Base-by-base conservation (phyloP, 2,113 vertebrate species). In the Phylloscopus whistleri region DNA sequence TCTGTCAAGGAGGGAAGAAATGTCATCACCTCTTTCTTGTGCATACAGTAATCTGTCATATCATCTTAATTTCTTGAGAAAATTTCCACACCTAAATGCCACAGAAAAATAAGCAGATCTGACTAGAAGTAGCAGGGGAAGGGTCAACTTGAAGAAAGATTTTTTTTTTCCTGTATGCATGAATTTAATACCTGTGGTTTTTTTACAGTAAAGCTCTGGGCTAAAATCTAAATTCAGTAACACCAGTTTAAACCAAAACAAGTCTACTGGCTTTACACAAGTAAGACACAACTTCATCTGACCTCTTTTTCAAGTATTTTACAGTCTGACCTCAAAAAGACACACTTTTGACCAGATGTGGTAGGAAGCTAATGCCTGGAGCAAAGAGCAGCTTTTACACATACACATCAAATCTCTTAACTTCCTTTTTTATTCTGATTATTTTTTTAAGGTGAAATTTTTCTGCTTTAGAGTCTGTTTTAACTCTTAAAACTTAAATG, bases 41-140 rank as follows among this genome's bases (percentile, higher is more conserved):
- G 63, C 69, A 46, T 39, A 44, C 27, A 76, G 35, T 78, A 63
- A 83, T 41, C 46, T 82, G 56, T 73, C 74, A 87, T 27, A 68
- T 79, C 73, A 56, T 37, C 37, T 90, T 90, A 85, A 93, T 90
- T 92, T 88, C 66, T 64, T 11, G 2, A 44, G 46, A 94, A 89
- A 85, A 73, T 62, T 85, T 62, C 78, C 67, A 73, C 43, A 86
- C 19, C 67, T 93, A 91, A 96, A 92, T 58, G 67, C 58, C 88
- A 94, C 20, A 88, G 31, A 49, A 68, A 85, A 90, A 84, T 22
- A 88, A 84, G 28, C 10, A 33, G 2, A 83, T 73, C 13, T 66
- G 31, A 91, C 44, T 64, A 60, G 23, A 74, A 62, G 27, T 1
- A 37, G 4, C 0, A 2, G 46, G 28, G 19, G 48, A 58, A 81